phyloP scores from a whole-genome alignment of 2,888 invertebrate species.

The Nasonia oneida region DNA sequence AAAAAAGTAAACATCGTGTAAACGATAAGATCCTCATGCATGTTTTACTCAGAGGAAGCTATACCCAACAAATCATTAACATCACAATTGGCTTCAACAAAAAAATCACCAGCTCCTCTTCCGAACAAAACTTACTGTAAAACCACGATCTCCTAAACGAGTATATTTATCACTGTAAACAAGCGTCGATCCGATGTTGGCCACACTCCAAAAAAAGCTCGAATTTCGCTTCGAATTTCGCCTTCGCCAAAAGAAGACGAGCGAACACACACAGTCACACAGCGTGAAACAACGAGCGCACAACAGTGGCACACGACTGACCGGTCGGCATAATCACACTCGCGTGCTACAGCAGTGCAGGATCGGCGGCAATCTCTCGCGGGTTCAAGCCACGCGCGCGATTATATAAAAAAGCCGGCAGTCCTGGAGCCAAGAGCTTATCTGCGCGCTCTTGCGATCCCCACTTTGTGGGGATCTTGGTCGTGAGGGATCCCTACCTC shows the following conservation, averaged over 20 bases:
- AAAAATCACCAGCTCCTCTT: background rate
- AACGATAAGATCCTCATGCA: background rate
- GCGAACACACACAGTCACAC: background rate
- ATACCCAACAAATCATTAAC: background rate
- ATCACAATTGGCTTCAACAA: background rate
- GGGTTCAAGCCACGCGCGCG: background rate
- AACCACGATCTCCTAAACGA: background rate
- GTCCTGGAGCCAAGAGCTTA: background rate
- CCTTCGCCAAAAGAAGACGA: background rate
- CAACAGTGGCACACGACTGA: slow-evolving; percentile 1
- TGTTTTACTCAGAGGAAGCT: background rate
- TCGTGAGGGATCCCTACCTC: background rate
- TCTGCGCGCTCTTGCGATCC: background rate
- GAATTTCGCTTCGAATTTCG: background rate
- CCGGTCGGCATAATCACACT: slow-evolving; percentile 3
- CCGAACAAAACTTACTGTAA: background rate
- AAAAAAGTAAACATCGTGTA: background rate
- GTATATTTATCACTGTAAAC: background rate
- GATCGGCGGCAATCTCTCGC: background rate
- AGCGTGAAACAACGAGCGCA: background rate
- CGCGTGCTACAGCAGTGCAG: background rate
- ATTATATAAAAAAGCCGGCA: background rate
- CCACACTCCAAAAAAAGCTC: background rate
- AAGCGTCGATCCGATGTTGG: background rate
- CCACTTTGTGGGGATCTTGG: background rate